These are phyloP conservation scores for Adelognathus sp. DNA, from an alignment of 2,888 invertebrate species.

Conservation along the genomic window DNA sequence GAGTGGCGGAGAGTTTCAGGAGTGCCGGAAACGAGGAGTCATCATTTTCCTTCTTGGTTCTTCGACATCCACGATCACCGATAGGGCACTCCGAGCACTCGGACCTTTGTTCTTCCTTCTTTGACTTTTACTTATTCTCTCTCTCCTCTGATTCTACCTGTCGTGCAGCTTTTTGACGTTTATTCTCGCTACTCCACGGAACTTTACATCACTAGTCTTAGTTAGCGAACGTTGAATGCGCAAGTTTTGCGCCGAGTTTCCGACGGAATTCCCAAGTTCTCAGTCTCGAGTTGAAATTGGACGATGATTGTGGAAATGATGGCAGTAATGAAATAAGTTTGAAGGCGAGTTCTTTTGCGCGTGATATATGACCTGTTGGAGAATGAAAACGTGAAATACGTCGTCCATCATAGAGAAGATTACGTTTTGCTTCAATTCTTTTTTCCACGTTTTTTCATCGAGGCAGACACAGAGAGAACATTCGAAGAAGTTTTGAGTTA, in stretches of 20 bases:
- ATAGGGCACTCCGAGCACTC: not conserved
- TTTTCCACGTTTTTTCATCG: too few relatives aligned
- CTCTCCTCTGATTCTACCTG: not conserved
- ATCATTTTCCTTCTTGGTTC: constrained; percentile 34
- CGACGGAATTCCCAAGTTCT: not conserved
- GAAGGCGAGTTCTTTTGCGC: not conserved
- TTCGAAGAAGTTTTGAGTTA: too few relatives aligned
- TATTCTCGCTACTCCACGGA: not conserved
- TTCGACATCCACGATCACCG: constrained; percentile 28
- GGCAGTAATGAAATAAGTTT: not conserved
- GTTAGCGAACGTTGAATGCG: not conserved
- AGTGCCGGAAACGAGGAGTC: constrained; percentile 37
- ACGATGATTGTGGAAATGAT: not conserved
- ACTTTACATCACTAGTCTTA: constrained; percentile 7
- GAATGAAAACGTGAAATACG: too few relatives aligned
- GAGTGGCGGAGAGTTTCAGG: not conserved
- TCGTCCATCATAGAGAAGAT: too few relatives aligned
- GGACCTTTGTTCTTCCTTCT: not conserved
- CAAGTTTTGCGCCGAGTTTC: not conserved
- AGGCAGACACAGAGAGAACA: too few relatives aligned
- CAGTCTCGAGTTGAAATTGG: not conserved
- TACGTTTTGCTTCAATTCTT: too few relatives aligned
- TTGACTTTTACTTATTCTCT: not conserved
- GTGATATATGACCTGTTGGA: too few relatives aligned
- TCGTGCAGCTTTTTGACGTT: not conserved